Evolutionary conservation across 2,888 invertebrate species (phyloP).

Genomic region (Pyrgus malvae): DNA sequence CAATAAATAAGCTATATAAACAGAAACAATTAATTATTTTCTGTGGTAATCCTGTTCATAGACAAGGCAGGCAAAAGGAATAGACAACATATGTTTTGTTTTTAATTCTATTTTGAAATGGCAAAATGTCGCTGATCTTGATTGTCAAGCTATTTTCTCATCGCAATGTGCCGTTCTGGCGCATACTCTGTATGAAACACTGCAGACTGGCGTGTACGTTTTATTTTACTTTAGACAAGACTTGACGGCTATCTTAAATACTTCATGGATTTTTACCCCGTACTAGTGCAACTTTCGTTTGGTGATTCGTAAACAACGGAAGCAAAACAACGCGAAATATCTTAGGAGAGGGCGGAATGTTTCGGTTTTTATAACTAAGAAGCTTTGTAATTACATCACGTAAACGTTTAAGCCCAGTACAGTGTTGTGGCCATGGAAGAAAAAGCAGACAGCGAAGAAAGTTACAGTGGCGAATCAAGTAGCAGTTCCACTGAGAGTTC

Average conservation of each 20-base stretch:
- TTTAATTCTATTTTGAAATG: conserved; percentile 64
- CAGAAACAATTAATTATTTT: not conserved
- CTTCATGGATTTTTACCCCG: conserved; percentile 66
- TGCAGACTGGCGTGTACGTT: conserved; percentile 76
- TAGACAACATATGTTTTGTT: conserved; percentile 59
- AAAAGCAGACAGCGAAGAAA: conserved; percentile 74
- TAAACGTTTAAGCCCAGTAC: conserved; percentile 31
- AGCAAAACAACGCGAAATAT: conserved; percentile 68
- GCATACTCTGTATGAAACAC: conserved; percentile 80
- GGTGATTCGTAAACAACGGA: conserved; percentile 73
- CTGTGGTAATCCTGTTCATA: conserved; percentile 30
- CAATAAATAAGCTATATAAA: too few relatives aligned
- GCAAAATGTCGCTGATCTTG: conserved; percentile 80
- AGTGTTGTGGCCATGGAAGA: conserved; percentile 52
- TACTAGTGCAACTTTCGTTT: conserved; percentile 58
- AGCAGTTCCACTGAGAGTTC: conserved; percentile 67
- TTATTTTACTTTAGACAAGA: conserved; percentile 79
- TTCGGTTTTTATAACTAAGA: conserved; percentile 51
- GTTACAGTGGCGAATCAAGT: conserved; percentile 65
- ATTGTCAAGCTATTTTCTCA: conserved; percentile 82
- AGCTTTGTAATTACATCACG: conserved; percentile 51
- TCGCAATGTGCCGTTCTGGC: conserved; percentile 80
- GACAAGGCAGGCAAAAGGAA: conserved; percentile 34
- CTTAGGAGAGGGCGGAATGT: conserved; percentile 63
- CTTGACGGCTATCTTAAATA: conserved; percentile 75